Percentiles rank a stretch among this genome's conserved stretches.
Conservation (phyloP, 2,113 vertebrate genomes). For the Noturus placidus region DNA sequence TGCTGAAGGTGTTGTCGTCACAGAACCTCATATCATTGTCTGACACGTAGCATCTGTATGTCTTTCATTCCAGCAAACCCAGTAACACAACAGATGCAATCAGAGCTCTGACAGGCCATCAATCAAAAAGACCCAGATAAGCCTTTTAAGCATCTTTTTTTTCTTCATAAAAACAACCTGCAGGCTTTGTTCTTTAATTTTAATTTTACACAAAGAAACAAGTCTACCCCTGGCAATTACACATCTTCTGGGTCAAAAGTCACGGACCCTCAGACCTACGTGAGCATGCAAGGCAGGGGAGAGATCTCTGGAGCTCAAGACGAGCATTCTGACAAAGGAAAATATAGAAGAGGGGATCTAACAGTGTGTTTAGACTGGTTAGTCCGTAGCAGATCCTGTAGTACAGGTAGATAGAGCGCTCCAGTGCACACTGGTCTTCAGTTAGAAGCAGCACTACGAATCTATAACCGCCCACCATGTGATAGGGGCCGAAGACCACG, state of each 20-base stretch:
- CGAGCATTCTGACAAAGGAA: slow-evolving; percentile 73
- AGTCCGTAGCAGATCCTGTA: slow-evolving; percentile 76
- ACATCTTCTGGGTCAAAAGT: slow-evolving; percentile 44
- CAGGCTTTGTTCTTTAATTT: background rate
- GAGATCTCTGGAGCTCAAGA: slow-evolving; percentile 68
- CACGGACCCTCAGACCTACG: slow-evolving; percentile 37
- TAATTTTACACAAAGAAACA: background rate
- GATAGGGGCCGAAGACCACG: slow-evolving; percentile 75
- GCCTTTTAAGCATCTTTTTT: slow-evolving; percentile 12
- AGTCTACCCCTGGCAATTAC: slow-evolving; percentile 3
- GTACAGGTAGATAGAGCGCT: slow-evolving; percentile 69
- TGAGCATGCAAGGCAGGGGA: slow-evolving; percentile 60
- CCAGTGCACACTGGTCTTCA: slow-evolving; percentile 65
- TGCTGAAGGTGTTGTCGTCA: background rate
- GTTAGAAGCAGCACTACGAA: slow-evolving; percentile 70
- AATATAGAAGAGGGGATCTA: slow-evolving; percentile 78
- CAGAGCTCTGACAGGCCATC: slow-evolving; percentile 13
- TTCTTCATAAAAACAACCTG: background rate
- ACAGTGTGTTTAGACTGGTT: slow-evolving; percentile 76
- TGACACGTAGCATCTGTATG: background rate
- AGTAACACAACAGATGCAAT: background rate
- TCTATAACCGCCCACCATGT: slow-evolving; percentile 73
- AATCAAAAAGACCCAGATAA: slow-evolving; percentile 36
- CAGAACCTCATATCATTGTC: background rate
- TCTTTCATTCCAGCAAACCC: slow-evolving; percentile 28